Evolutionary conservation across 2,797 vertebrate genomes (phyloP), one percentile per base, ranked within the genome.

Genomic region (Rhyacichthys aspro): DNA sequence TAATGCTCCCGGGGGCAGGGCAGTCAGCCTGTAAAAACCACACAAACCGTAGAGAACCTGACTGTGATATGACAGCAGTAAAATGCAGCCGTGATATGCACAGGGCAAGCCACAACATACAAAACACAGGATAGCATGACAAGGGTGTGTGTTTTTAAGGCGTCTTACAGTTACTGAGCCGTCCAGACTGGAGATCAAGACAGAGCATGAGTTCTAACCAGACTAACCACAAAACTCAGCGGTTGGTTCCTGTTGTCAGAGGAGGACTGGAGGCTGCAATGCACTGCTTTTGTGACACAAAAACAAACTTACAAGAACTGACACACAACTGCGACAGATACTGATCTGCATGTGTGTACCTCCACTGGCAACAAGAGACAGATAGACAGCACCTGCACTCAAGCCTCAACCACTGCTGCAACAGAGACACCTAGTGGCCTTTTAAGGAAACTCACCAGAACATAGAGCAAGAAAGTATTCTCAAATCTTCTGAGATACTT

Each of bases 221-320:
- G 59, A 49, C 69, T 61, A 63, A 65, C 84, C 71, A 57, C 84
- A 86, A 64, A 79, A 56, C 70, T 66, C 36, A 59, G 79, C 46
- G 86, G 44, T 85, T 15, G 77, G 49, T 90, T 91, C 87, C 89
- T 90, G 86, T 83, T 90, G 86, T 83, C 72, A 84, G 81, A 80
- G 86, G 67, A 62, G 34, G 60, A 70, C 64, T 67, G 53, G 65
- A 53, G 73, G 61, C 55, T 70, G 59, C 54, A 60, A 66, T 63
- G 49, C 53, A 8, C 14, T 34, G 15, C 42, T 16, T 10, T 12
- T 55, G 15, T 17, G 41, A 37, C 34, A 53, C 28, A 61, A 16
- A 63, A 38, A 50, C 7, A 67, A 57, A 71, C 44, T n/a, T 39
- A 11, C 14, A 55, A 4, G 17, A 15, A 43, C 37, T 42, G 18